Conservation (phyloP, 2,797 vertebrate genomes). For the Rhodeus uyekii region DNA sequence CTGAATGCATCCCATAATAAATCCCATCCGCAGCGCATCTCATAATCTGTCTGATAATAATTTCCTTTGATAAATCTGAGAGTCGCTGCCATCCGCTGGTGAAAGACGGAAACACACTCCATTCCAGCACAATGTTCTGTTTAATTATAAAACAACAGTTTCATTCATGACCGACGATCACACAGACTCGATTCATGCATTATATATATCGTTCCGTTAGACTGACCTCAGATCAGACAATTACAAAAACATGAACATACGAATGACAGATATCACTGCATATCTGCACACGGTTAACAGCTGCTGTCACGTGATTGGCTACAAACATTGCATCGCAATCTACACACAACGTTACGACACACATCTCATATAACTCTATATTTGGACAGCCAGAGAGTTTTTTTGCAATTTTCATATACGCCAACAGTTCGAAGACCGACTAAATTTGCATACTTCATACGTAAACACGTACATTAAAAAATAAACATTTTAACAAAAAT, state of each 20-base stretch:
- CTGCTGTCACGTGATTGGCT: conserved; percentile 50
- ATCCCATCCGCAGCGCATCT: no score
- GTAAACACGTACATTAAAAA: conserved; percentile 53
- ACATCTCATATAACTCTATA: conserved; percentile 23
- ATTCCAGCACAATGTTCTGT: conserved; percentile 5
- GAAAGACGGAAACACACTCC: not conserved
- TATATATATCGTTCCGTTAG: conserved; percentile 48
- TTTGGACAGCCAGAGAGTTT: conserved; percentile 34
- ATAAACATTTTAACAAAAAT: conserved; percentile 62
- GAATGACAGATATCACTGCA: conserved; percentile 41
- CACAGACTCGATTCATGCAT: conserved; percentile 56
- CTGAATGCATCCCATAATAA: no score
- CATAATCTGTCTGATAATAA: no score
- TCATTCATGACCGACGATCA: conserved; percentile 51
- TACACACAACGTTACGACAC: conserved; percentile 38
- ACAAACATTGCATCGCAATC: conserved; percentile 53
- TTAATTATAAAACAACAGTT: conserved; percentile 34
- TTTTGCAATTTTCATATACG: conserved; percentile 41
- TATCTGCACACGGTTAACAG: conserved; percentile 45
- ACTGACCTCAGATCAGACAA: conserved; percentile 39
- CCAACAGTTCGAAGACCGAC: conserved; percentile 17
- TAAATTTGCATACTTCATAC: conserved; percentile 53
- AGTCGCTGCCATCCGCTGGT: conserved; percentile 22
- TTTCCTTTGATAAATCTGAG: not conserved
- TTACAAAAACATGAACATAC: conserved; percentile 57